Base-by-base conservation (phyloP, 2,888 invertebrate species). In the Tiliacea citrago region DNA sequence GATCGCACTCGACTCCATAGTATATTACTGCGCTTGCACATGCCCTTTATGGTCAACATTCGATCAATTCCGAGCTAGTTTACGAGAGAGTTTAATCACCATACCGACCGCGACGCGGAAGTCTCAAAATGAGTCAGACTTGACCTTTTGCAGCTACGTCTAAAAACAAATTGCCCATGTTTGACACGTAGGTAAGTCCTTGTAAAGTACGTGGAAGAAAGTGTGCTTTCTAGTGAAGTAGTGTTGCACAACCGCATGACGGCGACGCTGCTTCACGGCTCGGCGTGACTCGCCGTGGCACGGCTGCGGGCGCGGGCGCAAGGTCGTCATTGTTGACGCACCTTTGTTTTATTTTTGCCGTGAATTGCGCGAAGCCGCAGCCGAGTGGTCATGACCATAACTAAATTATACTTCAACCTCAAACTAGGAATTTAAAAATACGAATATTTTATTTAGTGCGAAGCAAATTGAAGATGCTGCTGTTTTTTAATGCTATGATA, bases 211-310 rank as follows among this genome's bases (percentile, higher is more conserved):
- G 83, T 81, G 86, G 83, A 94, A 91, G 93, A 95, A 94, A 94
- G 93, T 90, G 79, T 79, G 89, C 94, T 95, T 95, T 94, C 94
- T 92, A 93, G 84, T 73, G 72, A 84, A 81, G 82, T 91, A 84
- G 88, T 70, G 72, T 86, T 87, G 85, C 88, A 85, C 88, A 87
- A 87, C 72, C 53, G 24, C 57, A 39, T 0, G 42, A 42, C 42
- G 39, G 39, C 75, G 67, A 35, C 61, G 69, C 62, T 65, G 67
- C 69, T 42, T 16, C 51, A 51, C 65, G 39, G 68, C 79, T 82
- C 74, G 39, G 35, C n/a, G n/a, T 2, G 13, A 18, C 45, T 73
- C 75, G 62, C 65, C 68, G 35, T 13, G 18, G 16, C 57, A 29
- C 58, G 57, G 69, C 82, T 83, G 84, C 88, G 83, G 85, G 89